Evolutionary conservation across 2,888 invertebrate genomes (phyloP), one percentile per base, ranked within the genome.

Genomic region (Tolmerus cingulatus): DNA sequence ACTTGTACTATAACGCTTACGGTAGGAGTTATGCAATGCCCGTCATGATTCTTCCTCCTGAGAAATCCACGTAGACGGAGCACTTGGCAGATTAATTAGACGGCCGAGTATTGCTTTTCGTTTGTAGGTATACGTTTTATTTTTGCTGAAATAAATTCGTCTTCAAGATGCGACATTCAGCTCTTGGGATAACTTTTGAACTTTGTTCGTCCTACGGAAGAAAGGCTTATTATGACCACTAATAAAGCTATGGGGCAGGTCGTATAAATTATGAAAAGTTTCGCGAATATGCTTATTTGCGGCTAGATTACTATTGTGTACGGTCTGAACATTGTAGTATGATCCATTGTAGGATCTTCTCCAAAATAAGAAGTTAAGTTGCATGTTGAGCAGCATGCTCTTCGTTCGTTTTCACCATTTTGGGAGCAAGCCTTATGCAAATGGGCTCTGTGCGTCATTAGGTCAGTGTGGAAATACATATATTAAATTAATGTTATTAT

Each of bases 51-150:
- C 81, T 81, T 81, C 55, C 81, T 81, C 81, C 40, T 81, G 30
- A 55, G 55, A 55, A 55, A 81, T 81, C 27, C 55, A 27, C 9
- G 81, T 19, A 55, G 34, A 27, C 55, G 34, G 55, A 51, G 55
- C 55, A 81, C 81, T 81, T 81, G 81, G 81, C 55, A 55, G 81
- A 81, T 81, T 81, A 81, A 81, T 81, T 81, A 81, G 81, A 55
- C 81, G 81, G 81, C 51, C 55, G 5, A 27, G 81, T 57, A 55
- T 55, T 27, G 79, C 79, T 55, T 81, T 27, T 81, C 55, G 81
- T 55, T 81, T 55, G 55, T n/a, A 46, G 51, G 27, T 55, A 23
- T n/a, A 81, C 30, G 55, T 81, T 30, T 51, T 81, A n/a, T 34
- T 34, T 40, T 40, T 12, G 8, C 57, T n/a, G 19, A 43, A 43